Conservation (phyloP, 1,140 invertebrate species). For the Drosophila ambigua region DNA sequence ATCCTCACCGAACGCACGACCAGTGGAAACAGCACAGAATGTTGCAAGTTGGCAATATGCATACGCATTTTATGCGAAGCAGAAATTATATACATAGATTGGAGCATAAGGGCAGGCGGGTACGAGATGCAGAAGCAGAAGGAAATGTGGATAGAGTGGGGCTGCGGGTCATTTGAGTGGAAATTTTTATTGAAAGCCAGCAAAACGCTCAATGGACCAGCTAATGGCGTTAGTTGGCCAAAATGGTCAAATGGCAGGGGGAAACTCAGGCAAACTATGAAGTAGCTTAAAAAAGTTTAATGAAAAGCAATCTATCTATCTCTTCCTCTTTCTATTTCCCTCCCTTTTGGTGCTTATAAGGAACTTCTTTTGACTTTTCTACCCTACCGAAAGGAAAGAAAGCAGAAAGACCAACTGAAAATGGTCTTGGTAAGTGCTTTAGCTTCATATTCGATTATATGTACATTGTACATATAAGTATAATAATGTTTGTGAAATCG, state of each 20-base stretch:
- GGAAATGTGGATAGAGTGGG: constrained; percentile 8
- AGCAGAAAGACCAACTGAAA: neutral
- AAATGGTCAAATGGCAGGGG: constrained; percentile 44
- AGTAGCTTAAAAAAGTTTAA: constrained; percentile 75
- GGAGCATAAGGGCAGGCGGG: neutral
- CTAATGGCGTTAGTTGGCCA: constrained; percentile 76
- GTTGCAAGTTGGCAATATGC: constrained; percentile 79
- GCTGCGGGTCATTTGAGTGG: constrained; percentile 65
- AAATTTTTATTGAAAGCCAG: constrained; percentile 82
- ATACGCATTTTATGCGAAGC: constrained; percentile 76
- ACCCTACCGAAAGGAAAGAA: constrained; percentile 18
- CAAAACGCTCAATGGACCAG: constrained; percentile 78
- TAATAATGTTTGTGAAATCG: constrained; percentile 11
- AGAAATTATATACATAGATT: constrained; percentile 13
- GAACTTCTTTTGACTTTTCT: constrained; percentile 56
- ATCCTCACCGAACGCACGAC: constrained; percentile 51
- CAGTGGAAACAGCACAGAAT: constrained; percentile 18
- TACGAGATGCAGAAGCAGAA: neutral
- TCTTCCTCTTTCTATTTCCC: neutral
- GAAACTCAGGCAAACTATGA: constrained; percentile 36
- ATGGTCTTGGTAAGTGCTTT: constrained; percentile 39
- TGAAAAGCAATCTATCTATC: constrained; percentile 50
- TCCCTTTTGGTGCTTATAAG: constrained; percentile 42
- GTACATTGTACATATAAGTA: neutral
- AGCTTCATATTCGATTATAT: constrained; percentile 35